A percentile compares a stretch with the other conserved stretches of the same genome.
Evolutionary conservation across 2,797 vertebrate genomes (phyloP).

Genomic region (Triplophysa yarkandensis): DNA sequence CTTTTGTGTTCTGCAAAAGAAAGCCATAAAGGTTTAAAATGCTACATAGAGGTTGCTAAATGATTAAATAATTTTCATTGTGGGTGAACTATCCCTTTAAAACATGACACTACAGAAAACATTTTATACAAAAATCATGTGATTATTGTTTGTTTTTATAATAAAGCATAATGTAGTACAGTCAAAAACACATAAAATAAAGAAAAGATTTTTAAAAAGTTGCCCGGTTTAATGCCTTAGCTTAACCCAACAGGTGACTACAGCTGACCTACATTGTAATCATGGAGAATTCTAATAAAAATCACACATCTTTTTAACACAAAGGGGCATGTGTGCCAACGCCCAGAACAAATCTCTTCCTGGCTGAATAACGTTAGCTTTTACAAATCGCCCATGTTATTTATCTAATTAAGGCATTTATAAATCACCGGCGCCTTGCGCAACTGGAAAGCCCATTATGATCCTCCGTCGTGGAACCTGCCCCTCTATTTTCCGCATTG

Average conservation of each 20-base stretch:
- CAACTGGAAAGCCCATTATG: conserved; percentile 27
- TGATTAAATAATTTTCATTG: too few relatives aligned
- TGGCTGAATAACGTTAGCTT: conserved; percentile 14
- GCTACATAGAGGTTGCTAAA: too few relatives aligned
- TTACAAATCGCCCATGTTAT: conserved; percentile 28
- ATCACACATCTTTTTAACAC: conserved; percentile 46
- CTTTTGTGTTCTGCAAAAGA: too few relatives aligned
- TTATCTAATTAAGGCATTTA: conserved; percentile 45
- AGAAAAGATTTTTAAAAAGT: neutral
- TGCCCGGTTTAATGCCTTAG: neutral
- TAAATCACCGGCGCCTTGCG: conserved; percentile 4
- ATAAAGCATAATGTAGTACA: neutral
- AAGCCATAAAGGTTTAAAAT: too few relatives aligned
- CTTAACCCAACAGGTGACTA: conserved; percentile 17
- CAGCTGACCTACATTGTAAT: conserved; percentile 57
- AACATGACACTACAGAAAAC: too few relatives aligned
- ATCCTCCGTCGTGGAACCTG: conserved; percentile 21
- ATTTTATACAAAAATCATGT: too few relatives aligned
- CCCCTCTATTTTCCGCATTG: conserved; percentile 32
- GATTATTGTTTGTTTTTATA: too few relatives aligned
- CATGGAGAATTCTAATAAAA: conserved; percentile 58
- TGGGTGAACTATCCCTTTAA: too few relatives aligned
- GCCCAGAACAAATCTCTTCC: neutral
- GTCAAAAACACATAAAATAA: neutral
- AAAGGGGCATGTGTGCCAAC: conserved; percentile 20